These are phyloP conservation scores for Equus przewalskii DNA, from an alignment of 2,113 vertebrate species.

Conservation along the genomic window DNA sequence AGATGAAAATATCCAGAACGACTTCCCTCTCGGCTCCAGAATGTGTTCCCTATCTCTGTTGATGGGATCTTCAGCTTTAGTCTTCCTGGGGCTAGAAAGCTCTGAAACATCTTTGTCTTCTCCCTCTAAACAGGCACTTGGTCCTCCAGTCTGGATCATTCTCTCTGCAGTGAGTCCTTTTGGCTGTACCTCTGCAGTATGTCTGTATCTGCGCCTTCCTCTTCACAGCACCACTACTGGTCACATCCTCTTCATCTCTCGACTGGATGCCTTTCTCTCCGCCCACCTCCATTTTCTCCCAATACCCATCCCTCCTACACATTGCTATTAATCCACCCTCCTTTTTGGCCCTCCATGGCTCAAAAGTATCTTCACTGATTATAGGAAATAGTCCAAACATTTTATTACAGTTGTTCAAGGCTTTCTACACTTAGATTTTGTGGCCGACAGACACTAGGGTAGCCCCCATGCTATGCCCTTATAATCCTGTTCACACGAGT, in stretches of 20 bases:
- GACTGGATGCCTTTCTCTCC: background rate
- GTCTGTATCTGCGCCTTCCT: background rate
- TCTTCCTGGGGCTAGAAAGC: background rate
- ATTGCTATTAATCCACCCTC: too few relatives aligned
- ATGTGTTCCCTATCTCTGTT: background rate
- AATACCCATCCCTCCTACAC: too few relatives aligned
- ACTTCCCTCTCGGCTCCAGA: background rate
- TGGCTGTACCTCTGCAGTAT: background rate
- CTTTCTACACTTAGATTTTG: too few relatives aligned
- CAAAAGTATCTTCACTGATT: too few relatives aligned
- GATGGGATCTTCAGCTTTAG: background rate
- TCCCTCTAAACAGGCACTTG: background rate
- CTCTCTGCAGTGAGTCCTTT: background rate
- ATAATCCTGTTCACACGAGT: too few relatives aligned
- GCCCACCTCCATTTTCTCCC: background rate
- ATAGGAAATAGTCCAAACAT: too few relatives aligned
- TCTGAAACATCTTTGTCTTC: background rate
- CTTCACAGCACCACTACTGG: background rate
- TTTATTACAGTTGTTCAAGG: too few relatives aligned
- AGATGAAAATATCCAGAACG: background rate
- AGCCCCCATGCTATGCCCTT: too few relatives aligned
- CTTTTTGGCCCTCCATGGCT: too few relatives aligned
- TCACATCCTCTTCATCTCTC: background rate
- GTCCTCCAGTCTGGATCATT: background rate
- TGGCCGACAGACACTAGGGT: too few relatives aligned